Evolutionary conservation across 2,797 vertebrate genomes (phyloP).

Genomic region (Danionella dracula): DNA sequence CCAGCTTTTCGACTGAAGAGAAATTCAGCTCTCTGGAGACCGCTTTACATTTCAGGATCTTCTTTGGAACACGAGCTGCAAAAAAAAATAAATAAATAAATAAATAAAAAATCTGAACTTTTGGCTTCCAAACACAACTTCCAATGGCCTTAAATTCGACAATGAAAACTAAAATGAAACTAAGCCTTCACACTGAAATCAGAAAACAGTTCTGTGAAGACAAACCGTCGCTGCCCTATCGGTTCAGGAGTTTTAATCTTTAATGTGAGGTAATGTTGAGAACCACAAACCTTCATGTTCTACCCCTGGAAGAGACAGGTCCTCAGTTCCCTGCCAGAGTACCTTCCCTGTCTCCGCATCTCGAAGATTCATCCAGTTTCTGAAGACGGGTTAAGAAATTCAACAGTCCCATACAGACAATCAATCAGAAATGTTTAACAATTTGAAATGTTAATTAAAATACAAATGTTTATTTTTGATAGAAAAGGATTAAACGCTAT

Average conservation of each 20-base stretch:
- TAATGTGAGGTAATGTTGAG: neutral
- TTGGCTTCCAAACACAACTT: neutral
- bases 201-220: neutral
- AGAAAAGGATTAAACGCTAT: too few species aligned
- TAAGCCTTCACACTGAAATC: neutral
- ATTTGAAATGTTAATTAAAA: too few species aligned
- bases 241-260: neutral
- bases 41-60: slow-evolving; percentile 98
- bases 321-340: slow-evolving; percentile 98
- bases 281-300: slow-evolving; percentile 89
- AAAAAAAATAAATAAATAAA: too few species aligned
- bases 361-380: slow-evolving; percentile 99
- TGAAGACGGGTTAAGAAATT: slow-evolving; percentile 52
- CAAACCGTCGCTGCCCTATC: neutral
- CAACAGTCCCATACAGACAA: too few species aligned
- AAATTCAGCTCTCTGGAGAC: slow-evolving; percentile 98
- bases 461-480: too few species aligned
- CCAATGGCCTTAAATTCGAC: neutral
- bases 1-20: slow-evolving; percentile 94
- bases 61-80: slow-evolving; percentile 95
- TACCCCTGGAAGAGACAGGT: slow-evolving; percentile 92
- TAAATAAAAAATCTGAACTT: neutral
- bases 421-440: too few species aligned
- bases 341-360: slow-evolving; percentile 97
- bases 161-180: neutral